Base-by-base conservation (phyloP, 2,888 invertebrate genomes). In the Watsonalla cultraria region DNA sequence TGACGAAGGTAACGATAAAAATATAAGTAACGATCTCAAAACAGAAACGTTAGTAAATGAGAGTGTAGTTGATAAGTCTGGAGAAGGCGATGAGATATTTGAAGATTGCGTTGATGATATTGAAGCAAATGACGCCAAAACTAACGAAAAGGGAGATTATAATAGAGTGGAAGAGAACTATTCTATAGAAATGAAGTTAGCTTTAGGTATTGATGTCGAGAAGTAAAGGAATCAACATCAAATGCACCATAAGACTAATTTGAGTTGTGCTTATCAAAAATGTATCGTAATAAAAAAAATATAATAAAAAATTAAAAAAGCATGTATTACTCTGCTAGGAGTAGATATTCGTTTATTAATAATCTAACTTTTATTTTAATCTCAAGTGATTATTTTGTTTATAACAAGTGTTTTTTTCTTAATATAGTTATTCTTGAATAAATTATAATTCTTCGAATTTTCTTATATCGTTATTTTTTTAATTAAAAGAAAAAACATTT, bases 111-210 rank as follows among this genome's bases (percentile, higher is more conserved):
- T 80, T 4, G 84, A 82, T 47, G 76, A 76, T 52, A 56, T 62
- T 7, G 59, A 59, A 6, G 54, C 54, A 51, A 55, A 59, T 13
- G 56, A 54, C 5, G 63, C 35, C 7, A 49, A 49, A 5, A 42
- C 8, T 8, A 11, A 60, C 6, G 60, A 56, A 0, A 55, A 58
- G 35, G 59, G 57, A 7, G 64, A 69, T 0, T 81, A 78, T 55
- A 66, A 75, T 58, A 69, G 78, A 7, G 70, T 77, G 2, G 79
- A 76, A 46, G 83, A 84, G 60, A 85, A 76, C 53, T 84, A 83
- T 61, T 84, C 88, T 5, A 61, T 90, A 47, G 90, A 90, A 71
- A 90, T 90, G 90, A 87, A 88, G 61, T 56, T 86, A 50, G 85
- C 83, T 51, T 68, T 86, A 64, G 83, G 80, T 5, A 76, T 81